These are phyloP conservation scores for Dipodomys spectabilis DNA, from an alignment of 2,113 vertebrate species.

Conservation along the genomic window DNA sequence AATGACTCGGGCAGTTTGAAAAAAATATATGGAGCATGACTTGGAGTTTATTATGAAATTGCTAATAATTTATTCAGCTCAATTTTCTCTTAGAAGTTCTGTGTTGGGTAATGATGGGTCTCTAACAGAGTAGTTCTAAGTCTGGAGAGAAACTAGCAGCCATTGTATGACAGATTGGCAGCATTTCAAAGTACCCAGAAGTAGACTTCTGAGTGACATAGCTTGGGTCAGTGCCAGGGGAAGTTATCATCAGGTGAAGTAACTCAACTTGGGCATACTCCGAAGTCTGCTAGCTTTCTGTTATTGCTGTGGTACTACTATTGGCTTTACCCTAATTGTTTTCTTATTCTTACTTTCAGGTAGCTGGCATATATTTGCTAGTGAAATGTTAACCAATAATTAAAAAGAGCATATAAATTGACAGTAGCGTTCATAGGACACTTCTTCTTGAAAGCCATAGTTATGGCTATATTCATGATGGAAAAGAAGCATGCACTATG, in stretches of 20 bases:
- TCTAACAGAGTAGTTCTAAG: constrained; percentile 54
- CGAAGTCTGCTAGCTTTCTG: background rate
- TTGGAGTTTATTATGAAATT: constrained; percentile 82
- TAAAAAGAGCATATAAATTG: background rate
- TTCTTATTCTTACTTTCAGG: background rate
- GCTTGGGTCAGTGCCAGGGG: background rate
- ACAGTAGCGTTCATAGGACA: background rate
- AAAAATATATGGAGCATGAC: constrained; percentile 80
- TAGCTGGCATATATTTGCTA: background rate
- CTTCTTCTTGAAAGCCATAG: background rate
- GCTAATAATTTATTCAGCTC: constrained; percentile 83
- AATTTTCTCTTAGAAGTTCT: constrained; percentile 75
- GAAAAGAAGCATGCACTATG: background rate
- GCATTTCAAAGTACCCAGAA: background rate
- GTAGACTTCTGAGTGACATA: background rate
- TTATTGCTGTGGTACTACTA: background rate
- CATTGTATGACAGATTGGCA: background rate
- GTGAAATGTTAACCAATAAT: constrained; percentile 11
- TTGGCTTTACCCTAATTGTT: background rate
- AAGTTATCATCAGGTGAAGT: background rate
- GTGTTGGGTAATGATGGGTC: constrained; percentile 61
- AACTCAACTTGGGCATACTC: background rate
- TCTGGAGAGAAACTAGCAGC: constrained; percentile 39
- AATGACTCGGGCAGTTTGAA: constrained; percentile 80
- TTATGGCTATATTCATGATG: background rate